Percentiles rank a stretch among this genome's conserved stretches.
Evolutionary conservation across 2,113 vertebrate genomes (phyloP).

Genomic region (Melanotaenia duboulayi): DNA sequence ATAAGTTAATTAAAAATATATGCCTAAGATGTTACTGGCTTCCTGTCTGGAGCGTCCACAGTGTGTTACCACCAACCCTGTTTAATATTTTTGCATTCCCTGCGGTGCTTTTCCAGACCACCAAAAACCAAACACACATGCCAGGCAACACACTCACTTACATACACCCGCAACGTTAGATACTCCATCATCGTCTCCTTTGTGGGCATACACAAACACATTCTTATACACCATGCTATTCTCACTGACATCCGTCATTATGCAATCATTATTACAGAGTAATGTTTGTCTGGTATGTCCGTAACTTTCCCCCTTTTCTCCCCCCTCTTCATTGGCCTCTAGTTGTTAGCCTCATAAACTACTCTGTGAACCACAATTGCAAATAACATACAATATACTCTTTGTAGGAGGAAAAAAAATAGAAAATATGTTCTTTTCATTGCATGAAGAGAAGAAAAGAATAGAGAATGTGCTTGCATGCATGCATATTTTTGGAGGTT

Average conservation of each 20-base stretch:
- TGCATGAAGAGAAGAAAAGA: constrained; percentile 6
- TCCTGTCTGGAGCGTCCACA: constrained; percentile 32
- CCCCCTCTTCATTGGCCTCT: constrained; percentile 9
- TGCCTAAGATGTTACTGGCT: constrained; percentile 28
- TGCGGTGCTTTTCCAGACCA: constrained; percentile 44
- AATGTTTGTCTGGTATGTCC: constrained; percentile 49
- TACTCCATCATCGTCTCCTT: constrained; percentile 11
- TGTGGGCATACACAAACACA: not conserved
- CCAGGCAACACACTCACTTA: constrained; percentile 50
- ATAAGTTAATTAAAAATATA: constrained; percentile 1
- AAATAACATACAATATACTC: constrained; percentile 23
- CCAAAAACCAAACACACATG: constrained; percentile 60
- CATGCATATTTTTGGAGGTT: constrained; percentile 28
- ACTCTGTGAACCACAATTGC: constrained; percentile 19
- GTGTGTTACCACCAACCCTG: constrained; percentile 38
- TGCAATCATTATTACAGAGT: constrained; percentile 47
- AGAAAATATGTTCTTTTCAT: constrained; percentile 17
- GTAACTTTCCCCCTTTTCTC: constrained; percentile 5
- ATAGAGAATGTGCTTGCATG: not conserved
- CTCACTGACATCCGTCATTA: constrained; percentile 32
- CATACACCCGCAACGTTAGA: constrained; percentile 36
- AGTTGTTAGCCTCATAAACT: constrained; percentile 29
- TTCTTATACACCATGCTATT: not conserved
- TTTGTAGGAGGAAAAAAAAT: constrained; percentile 12
- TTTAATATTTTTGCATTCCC: constrained; percentile 54